Evolutionary conservation across 2,888 invertebrate genomes (phyloP).

Genomic region (Deilephila porcellus): DNA sequence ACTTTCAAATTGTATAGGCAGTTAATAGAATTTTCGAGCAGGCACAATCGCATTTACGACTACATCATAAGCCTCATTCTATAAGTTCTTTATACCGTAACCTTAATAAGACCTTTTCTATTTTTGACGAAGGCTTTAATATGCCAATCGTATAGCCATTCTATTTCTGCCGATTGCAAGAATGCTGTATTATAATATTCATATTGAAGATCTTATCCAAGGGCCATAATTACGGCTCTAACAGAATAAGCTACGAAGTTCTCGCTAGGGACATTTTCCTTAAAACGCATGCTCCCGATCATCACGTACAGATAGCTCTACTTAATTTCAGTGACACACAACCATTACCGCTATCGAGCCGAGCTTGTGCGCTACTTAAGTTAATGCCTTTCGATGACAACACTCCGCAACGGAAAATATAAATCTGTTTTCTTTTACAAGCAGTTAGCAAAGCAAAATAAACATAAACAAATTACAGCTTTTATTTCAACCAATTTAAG

Average conservation of each 20-base stretch:
- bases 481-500: conserved; percentile 11
- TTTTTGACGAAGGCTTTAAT: conserved; percentile 30
- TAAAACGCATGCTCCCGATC: conserved; percentile 49
- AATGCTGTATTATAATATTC: conserved; percentile 39
- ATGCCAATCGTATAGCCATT: conserved; percentile 37
- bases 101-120: conserved; percentile 33
- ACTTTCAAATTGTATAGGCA: neutral
- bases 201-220: conserved; percentile 63
- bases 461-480: conserved; percentile 19
- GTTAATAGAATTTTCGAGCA: conserved; percentile 1
- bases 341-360: conserved; percentile 27
- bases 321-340: conserved; percentile 41
- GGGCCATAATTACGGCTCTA: conserved; percentile 56
- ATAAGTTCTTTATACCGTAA: conserved; percentile 29
- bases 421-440: neutral
- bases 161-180: conserved; percentile 44
- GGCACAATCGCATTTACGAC: conserved; percentile 27
- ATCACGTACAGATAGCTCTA: conserved; percentile 47
- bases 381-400: neutral
- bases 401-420: neutral
- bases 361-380: conserved; percentile 16
- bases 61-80: conserved; percentile 29
- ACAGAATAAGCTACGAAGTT: conserved; percentile 63
- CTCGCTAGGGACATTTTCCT: conserved; percentile 47
- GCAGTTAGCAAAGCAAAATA: neutral